phyloP scores from a whole-genome alignment of 2,888 invertebrate species.

The Tipula helvola region DNA sequence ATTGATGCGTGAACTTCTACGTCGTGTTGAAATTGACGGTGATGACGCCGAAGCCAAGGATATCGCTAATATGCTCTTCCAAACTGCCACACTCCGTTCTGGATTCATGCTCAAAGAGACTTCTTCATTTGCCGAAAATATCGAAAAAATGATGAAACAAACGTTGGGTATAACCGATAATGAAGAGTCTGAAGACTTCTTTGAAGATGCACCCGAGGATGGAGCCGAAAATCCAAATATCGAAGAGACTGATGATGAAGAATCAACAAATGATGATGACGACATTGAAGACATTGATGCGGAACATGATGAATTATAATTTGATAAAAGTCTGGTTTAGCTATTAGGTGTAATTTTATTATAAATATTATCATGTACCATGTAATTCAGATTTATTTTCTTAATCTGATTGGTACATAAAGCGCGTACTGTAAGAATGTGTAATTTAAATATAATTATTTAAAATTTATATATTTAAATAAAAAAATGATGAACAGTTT shows the following conservation, averaged over 20 bases:
- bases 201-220: conserved; percentile 34
- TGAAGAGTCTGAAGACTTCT: conserved; percentile 44
- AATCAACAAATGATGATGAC: conserved; percentile 34
- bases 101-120: conserved; percentile 87
- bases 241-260: conserved; percentile 31
- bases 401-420: background rate
- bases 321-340: conserved; percentile 6
- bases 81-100: conserved; percentile 83
- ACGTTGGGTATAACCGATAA: conserved; percentile 64
- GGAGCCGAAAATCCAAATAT: conserved; percentile 36
- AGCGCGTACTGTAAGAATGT: background rate
- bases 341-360: background rate
- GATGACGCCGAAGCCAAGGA: conserved; percentile 66
- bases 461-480: background rate
- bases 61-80: conserved; percentile 81
- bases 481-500: background rate
- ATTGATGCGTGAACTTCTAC: conserved; percentile 78
- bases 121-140: conserved; percentile 74
- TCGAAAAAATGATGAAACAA: conserved; percentile 80
- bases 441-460: background rate
- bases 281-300: conserved; percentile 34
- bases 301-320: conserved; percentile 50
- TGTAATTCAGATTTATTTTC: background rate
- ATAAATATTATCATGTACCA: background rate
- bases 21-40: conserved; percentile 64